Evolutionary conservation across 2,113 vertebrate genomes (phyloP), one percentile per base, ranked within the genome.

Genomic region (Saguinus imperator): DNA sequence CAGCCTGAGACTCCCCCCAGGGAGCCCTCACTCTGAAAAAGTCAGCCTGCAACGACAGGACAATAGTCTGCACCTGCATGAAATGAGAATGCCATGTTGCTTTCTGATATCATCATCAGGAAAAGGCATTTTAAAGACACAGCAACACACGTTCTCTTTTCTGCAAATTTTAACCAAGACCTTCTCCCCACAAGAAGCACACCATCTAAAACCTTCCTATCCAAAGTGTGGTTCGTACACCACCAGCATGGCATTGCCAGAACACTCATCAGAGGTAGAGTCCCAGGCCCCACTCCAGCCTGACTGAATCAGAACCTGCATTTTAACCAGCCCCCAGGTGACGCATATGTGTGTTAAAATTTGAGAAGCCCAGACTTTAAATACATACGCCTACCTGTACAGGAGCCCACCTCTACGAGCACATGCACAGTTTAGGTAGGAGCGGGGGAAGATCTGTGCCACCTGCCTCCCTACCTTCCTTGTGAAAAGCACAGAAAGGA

Each of bases 41-140:
- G 52, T 17, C 75, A 66, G 37, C 68, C 40, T 1, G 0, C 4
- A 1, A 4, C 3, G 5, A 57, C 64, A 11, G 6, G 10, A 1
- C 21, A 7, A 0, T 0, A 0, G 1, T 25, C 58, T 1, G 0
- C 29, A 1, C 72, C 1, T 1, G 27, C 1, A 0, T 58, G 57
- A 61, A 25, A 55, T n/a, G 21, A 45, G 77, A 37, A 5, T 5
- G 7, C 2, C 48, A 4, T 6, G 8, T 13, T 12, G 11, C 37
- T 45, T 40, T 45, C n/a, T 13, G 5, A 21, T 10, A 1, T 7
- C 18, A 27, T 35, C 35, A 5, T 23, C 9, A 84, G 64, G 86
- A 55, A 77, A 55, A 88, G 79, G 23, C 27, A 48, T 32, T 57
- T 32, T 57, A 82, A 76, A 83, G 43, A 91, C 37, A 29, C 0